These are phyloP conservation scores for Carcharodon carcharias DNA, from an alignment of 2,797 vertebrate genomes.

Conservation along the genomic window DNA sequence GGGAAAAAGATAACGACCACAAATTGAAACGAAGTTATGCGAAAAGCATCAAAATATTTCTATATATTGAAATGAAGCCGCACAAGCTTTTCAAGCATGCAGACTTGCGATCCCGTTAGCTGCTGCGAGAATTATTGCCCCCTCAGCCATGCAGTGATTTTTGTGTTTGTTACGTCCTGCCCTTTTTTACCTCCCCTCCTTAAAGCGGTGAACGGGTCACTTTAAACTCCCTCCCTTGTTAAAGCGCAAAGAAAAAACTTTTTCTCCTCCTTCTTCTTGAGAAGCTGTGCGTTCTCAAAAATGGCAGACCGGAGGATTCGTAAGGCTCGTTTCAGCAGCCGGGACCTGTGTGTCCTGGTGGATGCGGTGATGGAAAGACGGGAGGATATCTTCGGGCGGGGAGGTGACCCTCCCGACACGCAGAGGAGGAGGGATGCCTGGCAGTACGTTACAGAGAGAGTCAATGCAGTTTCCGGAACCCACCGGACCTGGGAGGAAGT, in stretches of 20 bases:
- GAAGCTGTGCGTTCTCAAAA: neutral
- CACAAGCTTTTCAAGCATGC: neutral
- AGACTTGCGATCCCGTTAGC: neutral
- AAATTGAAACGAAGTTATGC: neutral
- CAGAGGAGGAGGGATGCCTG: neutral
- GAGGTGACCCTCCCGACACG: neutral
- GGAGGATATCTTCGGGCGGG: neutral
- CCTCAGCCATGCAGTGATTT: neutral
- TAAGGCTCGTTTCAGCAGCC: neutral
- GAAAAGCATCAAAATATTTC: neutral
- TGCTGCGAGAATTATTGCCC: neutral
- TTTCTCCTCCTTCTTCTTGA: neutral
- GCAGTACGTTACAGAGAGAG: neutral
- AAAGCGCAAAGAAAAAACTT: neutral
- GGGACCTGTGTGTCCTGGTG: neutral
- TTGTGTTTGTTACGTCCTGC: neutral
- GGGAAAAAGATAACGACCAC: neutral
- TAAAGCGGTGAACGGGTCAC: neutral
- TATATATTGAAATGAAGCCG: neutral
- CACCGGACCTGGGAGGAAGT: slow-evolving; percentile 15
- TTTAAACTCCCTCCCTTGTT: neutral
- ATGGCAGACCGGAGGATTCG: neutral
- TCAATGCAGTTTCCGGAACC: neutral
- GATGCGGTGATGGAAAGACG: neutral
- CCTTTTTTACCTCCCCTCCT: neutral